Base-by-base conservation (phyloP, 2,888 invertebrate genomes). In the Andrena bucephala region DNA sequence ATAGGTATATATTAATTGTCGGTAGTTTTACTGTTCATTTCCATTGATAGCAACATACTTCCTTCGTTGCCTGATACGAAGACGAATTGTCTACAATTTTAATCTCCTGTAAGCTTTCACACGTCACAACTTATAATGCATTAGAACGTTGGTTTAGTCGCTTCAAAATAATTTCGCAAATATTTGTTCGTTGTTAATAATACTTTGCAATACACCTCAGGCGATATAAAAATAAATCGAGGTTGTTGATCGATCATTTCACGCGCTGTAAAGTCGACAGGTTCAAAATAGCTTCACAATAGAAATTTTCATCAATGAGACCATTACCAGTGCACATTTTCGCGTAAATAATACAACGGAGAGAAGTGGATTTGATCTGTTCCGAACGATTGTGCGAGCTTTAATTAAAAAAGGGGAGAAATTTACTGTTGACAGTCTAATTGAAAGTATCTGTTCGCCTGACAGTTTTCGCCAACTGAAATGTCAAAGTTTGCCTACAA, bases 171-270 rank as follows among this genome's bases (percentile, higher is more conserved):
- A 29, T 8, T 3, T 29, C n/a, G 10, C 16, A 66, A 73, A 54
- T 66, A 73, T 36, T 29, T 52, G 29, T 29, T 24, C 10, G 20
- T 16, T 13, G 29, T 36, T 42, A 73, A 73, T 73, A 73, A 36
- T 31, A 10, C 8, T 8, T 2, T 48, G 2, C 52, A 7, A 24
- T 57, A 31, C 52, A 52, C 29, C 57, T 16, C 2, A 16, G 3
- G 10, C n/a, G 42, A 42, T n/a, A 10, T 10, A 20, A 57, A 69
- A 63, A 79, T 70, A 70, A 50, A 69, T 57, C 42, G 24, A 77
- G 59, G 24, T 65, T 50, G 13, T 42, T 62, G 62, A 65, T 77
- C 59, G 24, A 59, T 16, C n/a, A 42, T 54, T 24, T 27, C 50
- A 7, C 27, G 4, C n/a, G 8, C 16, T 3, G 5, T 2, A 63